Percentiles rank a stretch among this genome's conserved stretches.
Evolutionary conservation across 2,888 invertebrate genomes (phyloP).

Genomic region (Buathra laborator): DNA sequence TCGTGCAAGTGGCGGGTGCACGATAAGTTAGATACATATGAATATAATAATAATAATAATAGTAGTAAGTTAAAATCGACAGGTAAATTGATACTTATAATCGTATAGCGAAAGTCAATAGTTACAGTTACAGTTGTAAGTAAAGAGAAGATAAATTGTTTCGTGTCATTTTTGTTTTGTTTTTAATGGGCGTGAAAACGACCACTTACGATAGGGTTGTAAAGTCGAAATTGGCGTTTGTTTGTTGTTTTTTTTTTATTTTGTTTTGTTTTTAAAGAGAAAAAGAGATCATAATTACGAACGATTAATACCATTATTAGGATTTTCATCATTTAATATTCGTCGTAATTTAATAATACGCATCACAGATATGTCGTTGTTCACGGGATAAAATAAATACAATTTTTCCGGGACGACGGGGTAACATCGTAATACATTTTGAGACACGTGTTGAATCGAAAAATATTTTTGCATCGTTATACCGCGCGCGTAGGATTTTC

Average conservation of each 20-base stretch:
- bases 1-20: slow-evolving; percentile 35
- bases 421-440: slow-evolving; percentile 11
- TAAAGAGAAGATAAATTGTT: slow-evolving; percentile 36
- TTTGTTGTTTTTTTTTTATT: slow-evolving; percentile 14
- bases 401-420: slow-evolving; percentile 26
- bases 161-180: background rate
- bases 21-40: slow-evolving; percentile 46
- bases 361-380: slow-evolving; percentile 82
- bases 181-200: slow-evolving; percentile 28
- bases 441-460: slow-evolving; percentile 31
- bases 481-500: slow-evolving; percentile 9
- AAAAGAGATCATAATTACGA: slow-evolving; percentile 17
- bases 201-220: slow-evolving; percentile 31
- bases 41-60: slow-evolving; percentile 28
- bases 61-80: slow-evolving; percentile 35
- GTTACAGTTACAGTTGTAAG: slow-evolving; percentile 27
- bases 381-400: slow-evolving; percentile 66
- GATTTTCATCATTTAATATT: slow-evolving; percentile 70
- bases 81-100: slow-evolving; percentile 40
- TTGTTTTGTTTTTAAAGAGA: background rate
- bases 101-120: slow-evolving; percentile 38
- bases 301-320: slow-evolving; percentile 56
- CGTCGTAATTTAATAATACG: slow-evolving; percentile 73
- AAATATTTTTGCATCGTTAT: slow-evolving; percentile 45
- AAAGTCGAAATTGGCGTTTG: slow-evolving; percentile 32